Percentiles rank a stretch among this genome's conserved stretches.
These are phyloP conservation scores for Pogonomyrmex barbatus DNA, from an alignment of 1,140 invertebrate genomes.

Conservation along the genomic window DNA sequence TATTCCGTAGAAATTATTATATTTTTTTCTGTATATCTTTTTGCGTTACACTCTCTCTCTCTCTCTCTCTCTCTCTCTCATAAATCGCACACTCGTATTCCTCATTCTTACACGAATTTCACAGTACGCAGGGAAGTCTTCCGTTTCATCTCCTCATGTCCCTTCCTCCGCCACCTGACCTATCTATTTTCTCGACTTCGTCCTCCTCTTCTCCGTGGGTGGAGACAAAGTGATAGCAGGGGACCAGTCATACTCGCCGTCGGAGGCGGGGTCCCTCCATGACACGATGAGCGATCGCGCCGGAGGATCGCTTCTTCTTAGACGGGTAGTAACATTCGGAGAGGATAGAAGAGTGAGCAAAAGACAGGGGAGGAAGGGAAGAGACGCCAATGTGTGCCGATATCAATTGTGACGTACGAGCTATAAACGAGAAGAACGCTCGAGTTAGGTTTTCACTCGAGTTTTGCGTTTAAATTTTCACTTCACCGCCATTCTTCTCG, in stretches of 20 bases:
- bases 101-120: neutral
- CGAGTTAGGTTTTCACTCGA: neutral
- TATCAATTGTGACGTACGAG: neutral
- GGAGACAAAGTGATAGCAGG: constrained; percentile 41
- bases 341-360: neutral
- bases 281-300: constrained; percentile 26
- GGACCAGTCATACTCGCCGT: constrained; percentile 31
- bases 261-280: constrained; percentile 17
- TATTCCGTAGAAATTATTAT: too few species aligned
- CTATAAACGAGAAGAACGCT: neutral
- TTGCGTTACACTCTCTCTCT: too few species aligned
- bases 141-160: neutral
- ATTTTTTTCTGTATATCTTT: neutral
- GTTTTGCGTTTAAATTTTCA: too few species aligned
- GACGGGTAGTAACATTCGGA: constrained; percentile 24
- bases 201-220: constrained; percentile 20
- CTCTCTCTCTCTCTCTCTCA: too few species aligned
- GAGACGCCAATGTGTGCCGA: neutral
- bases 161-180: constrained; percentile 7
- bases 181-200: constrained; percentile 26
- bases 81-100: neutral
- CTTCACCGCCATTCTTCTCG: neutral
- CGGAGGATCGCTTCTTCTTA: constrained; percentile 13
- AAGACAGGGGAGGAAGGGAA: neutral
- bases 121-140: constrained; percentile 1